Conservation (phyloP, 1,140 invertebrate species). For the Ceratosolen fusciceps region DNA sequence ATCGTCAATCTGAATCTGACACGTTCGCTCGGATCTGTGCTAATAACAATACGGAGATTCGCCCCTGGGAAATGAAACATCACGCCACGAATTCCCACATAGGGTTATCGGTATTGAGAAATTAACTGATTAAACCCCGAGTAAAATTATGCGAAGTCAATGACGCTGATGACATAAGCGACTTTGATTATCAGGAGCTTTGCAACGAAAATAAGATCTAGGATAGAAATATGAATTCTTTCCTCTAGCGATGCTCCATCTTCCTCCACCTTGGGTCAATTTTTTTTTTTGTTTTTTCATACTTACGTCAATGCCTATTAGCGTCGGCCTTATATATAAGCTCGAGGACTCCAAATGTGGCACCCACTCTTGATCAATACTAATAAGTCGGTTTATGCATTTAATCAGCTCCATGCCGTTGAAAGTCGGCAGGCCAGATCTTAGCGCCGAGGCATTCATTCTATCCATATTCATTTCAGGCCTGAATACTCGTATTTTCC, state of each 20-base stretch:
- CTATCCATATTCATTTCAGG: conserved; percentile 96
- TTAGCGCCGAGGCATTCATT: conserved; percentile 88
- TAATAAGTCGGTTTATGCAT: conserved; percentile 88
- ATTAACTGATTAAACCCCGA: conserved; percentile 49
- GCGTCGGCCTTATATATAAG: conserved; percentile 95
- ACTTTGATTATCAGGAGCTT: conserved; percentile 26
- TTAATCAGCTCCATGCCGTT: conserved; percentile 89
- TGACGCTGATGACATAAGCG: conserved; percentile 56
- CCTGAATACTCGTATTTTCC: conserved; percentile 93
- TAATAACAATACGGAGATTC: conserved; percentile 23
- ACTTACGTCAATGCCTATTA: conserved; percentile 97
- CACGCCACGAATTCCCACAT: conserved; percentile 50
- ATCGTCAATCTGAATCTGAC: conserved; percentile 34
- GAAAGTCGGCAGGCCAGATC: conserved; percentile 92
- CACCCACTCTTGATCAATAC: conserved; percentile 97
- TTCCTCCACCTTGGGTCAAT: too few relatives aligned
- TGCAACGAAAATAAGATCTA: conserved; percentile 29
- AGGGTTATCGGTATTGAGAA: conserved; percentile 58
- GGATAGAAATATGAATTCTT: conserved; percentile 20
- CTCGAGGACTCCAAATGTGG: conserved; percentile 90
- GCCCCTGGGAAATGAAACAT: conserved; percentile 48
- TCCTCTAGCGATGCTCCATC: conserved; percentile 9
- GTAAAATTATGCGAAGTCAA: conserved; percentile 43
- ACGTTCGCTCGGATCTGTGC: conserved; percentile 6
- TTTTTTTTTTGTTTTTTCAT: conserved; percentile 12